Percentiles rank a stretch among this genome's conserved stretches.
Conservation (phyloP, 2,797 vertebrate genomes). For the Anas flavirostris region DNA sequence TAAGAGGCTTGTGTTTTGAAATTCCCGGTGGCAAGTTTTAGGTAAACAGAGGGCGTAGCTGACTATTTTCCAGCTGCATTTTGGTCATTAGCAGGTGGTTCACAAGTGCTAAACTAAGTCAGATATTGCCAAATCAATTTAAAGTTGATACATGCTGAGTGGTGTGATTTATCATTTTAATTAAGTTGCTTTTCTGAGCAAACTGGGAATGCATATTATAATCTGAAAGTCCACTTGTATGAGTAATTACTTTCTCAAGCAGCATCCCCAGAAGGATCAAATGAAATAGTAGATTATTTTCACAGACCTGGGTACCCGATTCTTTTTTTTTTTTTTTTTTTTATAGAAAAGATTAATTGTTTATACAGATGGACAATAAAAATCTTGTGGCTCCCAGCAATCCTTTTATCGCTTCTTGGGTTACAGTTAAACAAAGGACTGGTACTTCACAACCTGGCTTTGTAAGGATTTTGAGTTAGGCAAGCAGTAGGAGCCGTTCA, state of each 20-base stretch:
- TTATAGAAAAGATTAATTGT: background rate
- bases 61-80: background rate
- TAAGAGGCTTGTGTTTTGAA: background rate
- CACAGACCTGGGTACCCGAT: background rate
- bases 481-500: background rate
- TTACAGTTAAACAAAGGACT: background rate
- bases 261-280: background rate
- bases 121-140: background rate
- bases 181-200: background rate
- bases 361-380: background rate
- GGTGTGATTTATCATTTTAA: background rate
- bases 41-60: background rate
- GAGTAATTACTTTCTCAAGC: constrained; percentile 9
- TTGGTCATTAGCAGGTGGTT: background rate
- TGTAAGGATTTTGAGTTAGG: background rate
- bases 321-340: background rate
- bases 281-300: background rate
- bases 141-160: background rate
- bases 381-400: background rate
- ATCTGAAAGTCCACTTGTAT: background rate
- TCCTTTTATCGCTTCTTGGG: background rate
- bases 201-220: background rate
- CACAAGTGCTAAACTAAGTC: background rate
- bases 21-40: background rate
- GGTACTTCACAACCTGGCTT: background rate